phyloP scores from a whole-genome alignment of 2,797 vertebrate species.

The Xiphophorus birchmanni region DNA sequence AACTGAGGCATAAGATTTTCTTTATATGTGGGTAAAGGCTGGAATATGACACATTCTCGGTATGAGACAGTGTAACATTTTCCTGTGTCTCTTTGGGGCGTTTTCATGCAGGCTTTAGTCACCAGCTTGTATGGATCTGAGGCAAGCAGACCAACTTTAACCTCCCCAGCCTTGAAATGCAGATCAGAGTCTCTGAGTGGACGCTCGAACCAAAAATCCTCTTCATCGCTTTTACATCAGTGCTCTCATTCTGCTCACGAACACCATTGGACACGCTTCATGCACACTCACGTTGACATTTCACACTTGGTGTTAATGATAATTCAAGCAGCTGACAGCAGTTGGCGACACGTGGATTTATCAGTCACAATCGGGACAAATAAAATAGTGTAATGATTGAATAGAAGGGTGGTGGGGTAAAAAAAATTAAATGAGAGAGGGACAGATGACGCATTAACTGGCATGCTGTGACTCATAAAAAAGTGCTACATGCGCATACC shows the following conservation, averaged over 20 bases:
- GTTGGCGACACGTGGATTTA: conserved; percentile 49
- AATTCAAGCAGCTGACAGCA: conserved; percentile 55
- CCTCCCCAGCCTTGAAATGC: conserved; percentile 50
- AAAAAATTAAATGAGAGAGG: background rate
- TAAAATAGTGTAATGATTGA: conserved; percentile 35
- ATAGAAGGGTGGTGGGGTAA: conserved; percentile 34
- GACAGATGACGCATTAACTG: conserved; percentile 40
- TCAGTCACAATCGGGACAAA: conserved; percentile 36
- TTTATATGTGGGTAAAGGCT: conserved; percentile 24
- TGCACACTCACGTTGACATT: conserved; percentile 54
- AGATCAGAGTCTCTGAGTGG: conserved; percentile 52
- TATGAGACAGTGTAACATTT: conserved; percentile 34
- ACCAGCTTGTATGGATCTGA: conserved; percentile 15
- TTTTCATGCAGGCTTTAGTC: conserved; percentile 49
- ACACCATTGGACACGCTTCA: conserved; percentile 58
- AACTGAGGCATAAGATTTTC: conserved; percentile 26
- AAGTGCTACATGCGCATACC: background rate
- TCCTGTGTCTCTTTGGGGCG: conserved; percentile 17
- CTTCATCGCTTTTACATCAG: conserved; percentile 53
- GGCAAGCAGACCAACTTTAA: conserved; percentile 34
- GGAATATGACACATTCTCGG: conserved; percentile 34
- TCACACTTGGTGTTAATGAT: conserved; percentile 57
- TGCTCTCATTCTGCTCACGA: conserved; percentile 46
- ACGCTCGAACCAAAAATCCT: conserved; percentile 44
- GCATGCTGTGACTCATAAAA: conserved; percentile 17